phyloP scores from a whole-genome alignment of 2,888 invertebrate species.

The Ligdia adustata region DNA sequence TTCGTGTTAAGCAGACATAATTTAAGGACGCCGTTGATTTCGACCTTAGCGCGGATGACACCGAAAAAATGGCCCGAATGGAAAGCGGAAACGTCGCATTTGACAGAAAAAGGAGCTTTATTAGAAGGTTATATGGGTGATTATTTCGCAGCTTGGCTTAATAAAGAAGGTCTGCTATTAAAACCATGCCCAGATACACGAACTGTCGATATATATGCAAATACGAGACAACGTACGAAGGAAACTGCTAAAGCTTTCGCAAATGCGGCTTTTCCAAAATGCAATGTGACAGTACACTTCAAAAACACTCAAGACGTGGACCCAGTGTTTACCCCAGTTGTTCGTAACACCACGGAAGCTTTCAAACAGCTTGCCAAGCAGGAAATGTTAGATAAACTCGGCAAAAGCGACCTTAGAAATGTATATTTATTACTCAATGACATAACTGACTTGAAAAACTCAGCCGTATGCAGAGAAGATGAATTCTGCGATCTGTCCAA shows the following conservation, averaged over 20 bases:
- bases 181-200: slow-evolving; percentile 50
- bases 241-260: slow-evolving; percentile 60
- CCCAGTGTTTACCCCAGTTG: slow-evolving; percentile 55
- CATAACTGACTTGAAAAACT: slow-evolving; percentile 57
- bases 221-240: slow-evolving; percentile 59
- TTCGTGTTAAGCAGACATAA: slow-evolving; percentile 65
- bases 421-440: slow-evolving; percentile 49
- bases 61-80: slow-evolving; percentile 56
- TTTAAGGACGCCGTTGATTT: slow-evolving; percentile 58
- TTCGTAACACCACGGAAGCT: slow-evolving; percentile 46
- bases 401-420: slow-evolving; percentile 43
- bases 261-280: slow-evolving; percentile 55
- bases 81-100: slow-evolving; percentile 47
- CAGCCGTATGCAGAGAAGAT: slow-evolving; percentile 51
- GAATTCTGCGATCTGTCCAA: slow-evolving; percentile 53
- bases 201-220: slow-evolving; percentile 57
- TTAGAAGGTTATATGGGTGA: slow-evolving; percentile 65
- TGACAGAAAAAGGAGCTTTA: slow-evolving; percentile 61
- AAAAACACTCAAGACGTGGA: slow-evolving; percentile 49
- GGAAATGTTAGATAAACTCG: slow-evolving; percentile 56
- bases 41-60: slow-evolving; percentile 46
- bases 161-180: slow-evolving; percentile 44
- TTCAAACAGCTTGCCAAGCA: slow-evolving; percentile 42
- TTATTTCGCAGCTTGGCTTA: slow-evolving; percentile 61
- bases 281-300: slow-evolving; percentile 50